These are phyloP conservation scores for Scytalopus superciliaris DNA, from an alignment of 2,113 vertebrate genomes.

Conservation along the genomic window DNA sequence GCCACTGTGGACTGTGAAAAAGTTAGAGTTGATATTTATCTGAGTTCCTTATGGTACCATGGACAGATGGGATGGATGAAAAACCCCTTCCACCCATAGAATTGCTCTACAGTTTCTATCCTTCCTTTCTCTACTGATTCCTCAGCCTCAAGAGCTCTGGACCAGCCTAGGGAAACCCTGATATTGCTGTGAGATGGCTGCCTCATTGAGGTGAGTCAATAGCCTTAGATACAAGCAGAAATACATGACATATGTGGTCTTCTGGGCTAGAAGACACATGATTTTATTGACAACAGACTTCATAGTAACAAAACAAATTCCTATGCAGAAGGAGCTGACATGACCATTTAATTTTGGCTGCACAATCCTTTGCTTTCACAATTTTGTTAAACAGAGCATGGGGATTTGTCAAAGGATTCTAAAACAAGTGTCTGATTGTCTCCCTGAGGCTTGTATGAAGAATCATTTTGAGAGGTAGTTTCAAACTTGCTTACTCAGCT, in stretches of 20 bases:
- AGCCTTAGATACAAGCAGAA: neutral
- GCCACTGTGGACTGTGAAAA: neutral
- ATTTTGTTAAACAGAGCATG: neutral
- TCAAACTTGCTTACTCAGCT: conserved; percentile 45
- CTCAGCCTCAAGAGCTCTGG: neutral
- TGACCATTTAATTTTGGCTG: neutral
- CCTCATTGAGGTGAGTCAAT: neutral
- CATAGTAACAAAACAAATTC: neutral
- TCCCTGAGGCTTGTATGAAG: neutral
- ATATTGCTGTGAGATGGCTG: neutral
- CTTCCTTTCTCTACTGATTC: neutral
- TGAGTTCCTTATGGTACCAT: neutral
- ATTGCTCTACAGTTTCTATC: neutral
- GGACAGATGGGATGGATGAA: neutral
- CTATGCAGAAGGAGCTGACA: neutral
- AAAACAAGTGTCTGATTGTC: conserved; percentile 21
- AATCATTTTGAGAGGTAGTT: conserved; percentile 3
- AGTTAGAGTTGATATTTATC: neutral
- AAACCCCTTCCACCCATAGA: neutral
- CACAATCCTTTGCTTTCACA: neutral
- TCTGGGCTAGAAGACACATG: neutral
- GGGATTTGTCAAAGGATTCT: conserved; percentile 3
- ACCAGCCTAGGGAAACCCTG: neutral
- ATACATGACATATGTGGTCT: neutral
- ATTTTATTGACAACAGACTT: neutral